phyloP scores from a whole-genome alignment of 2,888 invertebrate genomes.

The Nyleta sp. region DNA sequence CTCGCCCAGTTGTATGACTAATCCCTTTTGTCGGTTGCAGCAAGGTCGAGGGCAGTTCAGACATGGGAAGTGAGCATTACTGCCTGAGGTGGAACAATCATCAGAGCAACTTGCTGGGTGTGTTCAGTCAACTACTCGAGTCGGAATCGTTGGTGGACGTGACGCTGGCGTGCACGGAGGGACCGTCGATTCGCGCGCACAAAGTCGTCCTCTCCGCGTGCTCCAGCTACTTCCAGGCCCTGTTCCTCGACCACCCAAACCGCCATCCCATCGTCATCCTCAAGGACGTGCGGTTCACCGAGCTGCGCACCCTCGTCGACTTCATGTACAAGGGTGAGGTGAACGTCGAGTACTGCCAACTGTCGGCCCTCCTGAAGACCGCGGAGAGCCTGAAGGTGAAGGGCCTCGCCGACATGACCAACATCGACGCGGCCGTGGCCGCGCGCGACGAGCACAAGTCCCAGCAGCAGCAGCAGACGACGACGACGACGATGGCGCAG shows the following conservation, averaged over 20 bases:
- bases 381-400: constrained; percentile 97
- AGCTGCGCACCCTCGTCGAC: constrained; percentile 95
- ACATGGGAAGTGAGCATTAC: constrained; percentile 99
- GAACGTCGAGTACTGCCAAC: constrained; percentile 96
- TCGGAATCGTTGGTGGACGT: constrained; percentile 98
- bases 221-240: constrained; percentile 96
- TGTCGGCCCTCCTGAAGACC: constrained; percentile 94
- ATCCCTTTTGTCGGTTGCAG: constrained; percentile 69
- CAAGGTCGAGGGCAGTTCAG: constrained; percentile 92
- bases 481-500: constrained; percentile 84
- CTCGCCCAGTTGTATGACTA: constrained; percentile 22
- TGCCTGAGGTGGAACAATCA: constrained; percentile 99
- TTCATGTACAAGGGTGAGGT: constrained; percentile 99
- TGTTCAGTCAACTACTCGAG: constrained; percentile 97
- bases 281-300: constrained; percentile 96
- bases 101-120: constrained; percentile 98
- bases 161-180: constrained; percentile 98
- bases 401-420: constrained; percentile 96
- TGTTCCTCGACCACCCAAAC: constrained; percentile 96
- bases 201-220: constrained; percentile 98
- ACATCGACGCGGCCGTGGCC: constrained; percentile 87
- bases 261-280: constrained; percentile 97
- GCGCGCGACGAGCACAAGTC: constrained; percentile 81
- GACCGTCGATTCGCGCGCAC: constrained; percentile 97
- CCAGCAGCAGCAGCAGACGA: constrained; percentile 83